Base-by-base conservation (phyloP, 2,888 invertebrate genomes). In the Podabrus alpinus region DNA sequence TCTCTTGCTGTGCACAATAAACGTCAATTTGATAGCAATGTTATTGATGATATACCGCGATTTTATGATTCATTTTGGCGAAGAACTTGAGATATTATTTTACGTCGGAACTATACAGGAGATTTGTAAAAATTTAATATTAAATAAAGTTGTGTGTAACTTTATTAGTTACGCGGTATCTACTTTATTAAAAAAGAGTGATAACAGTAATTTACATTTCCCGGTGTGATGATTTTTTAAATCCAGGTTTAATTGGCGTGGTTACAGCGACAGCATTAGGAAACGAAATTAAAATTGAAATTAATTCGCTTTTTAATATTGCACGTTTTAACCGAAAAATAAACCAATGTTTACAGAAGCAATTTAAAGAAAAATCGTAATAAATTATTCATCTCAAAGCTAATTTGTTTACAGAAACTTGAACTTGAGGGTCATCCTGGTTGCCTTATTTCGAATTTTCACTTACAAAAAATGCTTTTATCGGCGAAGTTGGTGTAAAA, bases 221-320 rank as follows among this genome's bases (percentile, higher is more conserved):
- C 61, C 60, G 13, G 25, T 29, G 61, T 62, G 61, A 69, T 69
- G 25, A 62, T 62, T 62, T 69, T 29, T 25, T 29, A 69, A 69
- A 69, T 69, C 69, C 69, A 16, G 21, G 17, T 62, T 69, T 69
- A 69, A 69, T 69, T 69, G 61, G 61, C 17, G 59, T 15, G 62
- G 62, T 24, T 67, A 61, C 61, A 61, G 29, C 25, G 17, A n/a
- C 17, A 25, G 59, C 59, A 68, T 68, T 68, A 68, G 59, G 59
- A 59, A 15, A 59, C 68, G 59, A 68, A 68, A 68, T 68, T 68
- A 59, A 68, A 68, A 68, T 24, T 21, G 68, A 19, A 59, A 68
- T 59, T 59, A 68, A 68, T 68, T 64, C 16, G 61, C 61, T 61
- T 61, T 17, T 61, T 61, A 61, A 64, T 19, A 64, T 64, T 64